phyloP scores from a whole-genome alignment of 1,140 invertebrate genomes.

The Sminthurides bifidus region DNA sequence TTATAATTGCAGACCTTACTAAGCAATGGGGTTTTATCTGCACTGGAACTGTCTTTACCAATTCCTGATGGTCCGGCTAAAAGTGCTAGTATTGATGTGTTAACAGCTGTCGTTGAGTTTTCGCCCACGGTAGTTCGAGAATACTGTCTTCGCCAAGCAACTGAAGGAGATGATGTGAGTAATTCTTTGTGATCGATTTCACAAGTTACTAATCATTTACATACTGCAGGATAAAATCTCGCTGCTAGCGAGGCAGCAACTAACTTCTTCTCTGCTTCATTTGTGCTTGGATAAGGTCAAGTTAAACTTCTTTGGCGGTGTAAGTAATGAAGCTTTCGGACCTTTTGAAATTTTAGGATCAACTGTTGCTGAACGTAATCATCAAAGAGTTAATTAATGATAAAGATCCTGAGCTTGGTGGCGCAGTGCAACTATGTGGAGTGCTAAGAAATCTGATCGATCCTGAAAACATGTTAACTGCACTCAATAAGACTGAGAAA shows the following conservation, averaged over 20 bases:
- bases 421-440: constrained; percentile 84
- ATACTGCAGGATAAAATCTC: too few relatives aligned
- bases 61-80: constrained; percentile 88
- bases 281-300: neutral
- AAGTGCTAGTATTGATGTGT: constrained; percentile 91
- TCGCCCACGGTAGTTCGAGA: constrained; percentile 87
- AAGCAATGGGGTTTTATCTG: constrained; percentile 80
- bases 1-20: constrained; percentile 58
- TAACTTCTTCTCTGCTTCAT: constrained; percentile 9
- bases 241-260: too few relatives aligned
- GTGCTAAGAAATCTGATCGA: constrained; percentile 87
- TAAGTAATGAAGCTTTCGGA: constrained; percentile 24
- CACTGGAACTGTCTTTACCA: constrained; percentile 84
- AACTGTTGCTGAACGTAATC: constrained; percentile 90
- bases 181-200: too few relatives aligned
- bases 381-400: constrained; percentile 91
- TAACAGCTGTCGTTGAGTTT: constrained; percentile 96
- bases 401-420: constrained; percentile 79
- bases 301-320: too few relatives aligned
- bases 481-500: constrained; percentile 90
- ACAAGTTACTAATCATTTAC: too few relatives aligned
- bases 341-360: constrained; percentile 64
- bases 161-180: constrained; percentile 72
- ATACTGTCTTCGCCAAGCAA: constrained; percentile 84
- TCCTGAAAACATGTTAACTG: constrained; percentile 95